Evolutionary conservation across 2,113 vertebrate genomes (phyloP), one percentile per base, ranked within the genome.

Genomic region (Nothobranchius kuhntae): DNA sequence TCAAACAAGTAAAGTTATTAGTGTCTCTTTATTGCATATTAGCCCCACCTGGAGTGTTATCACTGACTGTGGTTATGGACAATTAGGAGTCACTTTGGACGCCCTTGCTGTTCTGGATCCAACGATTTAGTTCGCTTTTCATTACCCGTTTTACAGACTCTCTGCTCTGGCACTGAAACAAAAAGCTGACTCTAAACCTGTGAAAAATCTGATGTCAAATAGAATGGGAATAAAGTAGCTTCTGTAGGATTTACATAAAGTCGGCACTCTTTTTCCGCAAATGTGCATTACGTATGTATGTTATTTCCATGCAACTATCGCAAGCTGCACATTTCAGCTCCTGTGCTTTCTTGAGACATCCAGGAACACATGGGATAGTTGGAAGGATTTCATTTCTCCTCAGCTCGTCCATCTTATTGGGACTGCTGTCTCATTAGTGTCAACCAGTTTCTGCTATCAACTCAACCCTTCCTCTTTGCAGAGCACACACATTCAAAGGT

Each of bases 121-220:
- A 78, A 44, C 26, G 44, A 61, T 75, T 87, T 87, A 75, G 82
- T 86, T 78, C 58, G 68, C 75, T 85, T 71, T 89, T 88, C 82
- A 87, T 88, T 85, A 82, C 65, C 70, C 56, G 7, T 82, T 88
- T 84, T 83, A 83, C 80, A 86, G 80, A 85, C 83, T 87, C 64
- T 61, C 60, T 42, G 56, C 56, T 83, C 50, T 88, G 81, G 78
- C 75, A 69, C 68, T 75, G 65, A 78, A 74, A 68, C 45, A 3
- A 0, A n/a, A 50, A 40, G 58, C 71, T 82, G 73, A 81, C 57
- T 81, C 80, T 30, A 30, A 30, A 3, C 4, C 30, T 30, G 30
- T 84, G 85, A 69, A 77, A 86, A 79, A 44, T 7, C 53, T n/a
- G 45, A 21, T 57, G 57, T 66, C 35, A 24, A 75, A 54, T 64